Evolutionary conservation across 2,797 vertebrate species (phyloP).

Genomic region (Cyprinella venusta): DNA sequence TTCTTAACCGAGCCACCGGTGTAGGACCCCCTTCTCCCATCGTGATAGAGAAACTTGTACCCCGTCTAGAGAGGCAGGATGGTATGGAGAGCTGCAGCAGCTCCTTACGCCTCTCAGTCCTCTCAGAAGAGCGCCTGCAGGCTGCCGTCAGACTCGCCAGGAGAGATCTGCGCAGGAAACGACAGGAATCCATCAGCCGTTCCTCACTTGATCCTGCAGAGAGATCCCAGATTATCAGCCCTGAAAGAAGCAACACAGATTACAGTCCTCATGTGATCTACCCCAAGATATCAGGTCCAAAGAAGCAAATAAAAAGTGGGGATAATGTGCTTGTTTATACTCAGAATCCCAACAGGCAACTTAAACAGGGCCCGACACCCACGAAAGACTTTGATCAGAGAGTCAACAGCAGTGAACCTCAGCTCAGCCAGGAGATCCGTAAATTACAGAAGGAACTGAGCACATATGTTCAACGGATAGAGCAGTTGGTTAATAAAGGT

Average conservation of each 20-base stretch:
- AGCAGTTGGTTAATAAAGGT: conserved; percentile 86
- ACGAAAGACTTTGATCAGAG: conserved; percentile 69
- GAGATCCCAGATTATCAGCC: conserved; percentile 55
- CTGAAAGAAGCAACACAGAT: conserved; percentile 56
- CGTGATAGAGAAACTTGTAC: conserved; percentile 87
- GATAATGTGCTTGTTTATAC: conserved; percentile 67
- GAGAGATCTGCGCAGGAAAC: conserved; percentile 84
- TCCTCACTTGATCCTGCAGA: conserved; percentile 51
- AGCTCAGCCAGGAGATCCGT: conserved; percentile 79
- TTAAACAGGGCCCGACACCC: conserved; percentile 70
- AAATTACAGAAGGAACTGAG: conserved; percentile 86
- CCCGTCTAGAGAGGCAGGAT: conserved; percentile 48
- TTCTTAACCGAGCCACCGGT: conserved; percentile 79
- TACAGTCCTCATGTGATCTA: conserved; percentile 62
- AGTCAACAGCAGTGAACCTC: conserved; percentile 62
- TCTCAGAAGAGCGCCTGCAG: conserved; percentile 90
- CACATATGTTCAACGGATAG: conserved; percentile 85
- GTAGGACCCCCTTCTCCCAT: conserved; percentile 83
- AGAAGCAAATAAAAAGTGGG: conserved; percentile 63
- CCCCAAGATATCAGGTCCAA: conserved; percentile 56
- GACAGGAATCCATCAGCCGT: conserved; percentile 59
- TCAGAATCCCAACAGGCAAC: conserved; percentile 58
- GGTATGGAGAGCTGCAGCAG: conserved; percentile 64
- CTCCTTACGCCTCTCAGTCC: conserved; percentile 81
- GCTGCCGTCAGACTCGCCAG: conserved; percentile 86